phyloP scores from a whole-genome alignment of 2,797 vertebrate species.

The Sphaeramia orbicularis region DNA sequence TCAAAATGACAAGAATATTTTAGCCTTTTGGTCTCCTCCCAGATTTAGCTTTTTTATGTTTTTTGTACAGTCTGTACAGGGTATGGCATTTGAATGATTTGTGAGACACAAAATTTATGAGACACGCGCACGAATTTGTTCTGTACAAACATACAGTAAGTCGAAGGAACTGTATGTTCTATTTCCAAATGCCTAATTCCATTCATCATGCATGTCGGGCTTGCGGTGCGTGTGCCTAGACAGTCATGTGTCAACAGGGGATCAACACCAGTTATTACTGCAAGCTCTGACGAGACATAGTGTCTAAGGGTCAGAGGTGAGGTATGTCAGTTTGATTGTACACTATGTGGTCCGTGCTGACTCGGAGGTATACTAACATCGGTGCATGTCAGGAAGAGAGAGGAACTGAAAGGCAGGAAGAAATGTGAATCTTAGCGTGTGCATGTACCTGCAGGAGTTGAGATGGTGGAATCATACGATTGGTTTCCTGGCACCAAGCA shows the following conservation, averaged over 20 bases:
- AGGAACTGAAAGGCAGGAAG: conserved; percentile 15
- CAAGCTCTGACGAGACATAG: conserved; percentile 72
- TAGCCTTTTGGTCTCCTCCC: conserved; percentile 22
- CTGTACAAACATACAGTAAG: conserved; percentile 52
- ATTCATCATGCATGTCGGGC: conserved; percentile 58
- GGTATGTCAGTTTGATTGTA: conserved; percentile 73
- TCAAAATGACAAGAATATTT: conserved; percentile 42
- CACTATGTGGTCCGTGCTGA: conserved; percentile 63
- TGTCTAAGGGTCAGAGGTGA: conserved; percentile 81
- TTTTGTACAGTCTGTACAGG: conserved; percentile 18
- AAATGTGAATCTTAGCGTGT: background rate
- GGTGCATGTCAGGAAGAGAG: conserved; percentile 42
- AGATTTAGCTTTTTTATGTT: conserved; percentile 13
- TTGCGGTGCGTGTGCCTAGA: conserved; percentile 62
- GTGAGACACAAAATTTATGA: conserved; percentile 23
- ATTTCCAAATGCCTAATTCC: conserved; percentile 63
- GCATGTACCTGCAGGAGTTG: conserved; percentile 93
- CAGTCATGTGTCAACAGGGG: conserved; percentile 77
- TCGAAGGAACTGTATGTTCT: conserved; percentile 35
- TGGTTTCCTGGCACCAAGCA: conserved; percentile 95
- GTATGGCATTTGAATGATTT: conserved; percentile 1
- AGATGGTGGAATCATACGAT: conserved; percentile 91
- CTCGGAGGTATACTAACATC: conserved; percentile 56
- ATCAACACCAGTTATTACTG: conserved; percentile 79
- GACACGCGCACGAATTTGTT: conserved; percentile 19